These are phyloP conservation scores for Hippocampus kuda DNA, from an alignment of 2,797 vertebrate genomes.

Conservation along the genomic window DNA sequence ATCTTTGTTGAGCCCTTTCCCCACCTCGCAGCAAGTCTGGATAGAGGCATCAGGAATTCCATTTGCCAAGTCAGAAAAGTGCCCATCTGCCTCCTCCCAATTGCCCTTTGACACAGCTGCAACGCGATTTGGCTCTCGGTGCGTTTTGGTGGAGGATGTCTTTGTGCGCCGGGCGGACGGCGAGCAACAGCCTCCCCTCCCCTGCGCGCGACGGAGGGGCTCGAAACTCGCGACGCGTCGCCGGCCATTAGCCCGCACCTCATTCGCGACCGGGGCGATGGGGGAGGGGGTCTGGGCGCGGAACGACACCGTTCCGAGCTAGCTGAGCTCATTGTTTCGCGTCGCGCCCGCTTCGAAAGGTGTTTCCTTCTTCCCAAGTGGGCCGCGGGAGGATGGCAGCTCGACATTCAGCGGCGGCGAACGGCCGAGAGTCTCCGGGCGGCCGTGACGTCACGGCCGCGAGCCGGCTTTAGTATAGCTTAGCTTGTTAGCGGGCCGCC, in stretches of 20 bases:
- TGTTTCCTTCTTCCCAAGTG: slow-evolving; percentile 21
- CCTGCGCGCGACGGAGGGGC: background rate
- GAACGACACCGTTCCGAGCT: too few relatives aligned
- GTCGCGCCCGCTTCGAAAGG: too few relatives aligned
- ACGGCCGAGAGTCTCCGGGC: slow-evolving; percentile 44
- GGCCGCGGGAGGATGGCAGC: slow-evolving; percentile 6
- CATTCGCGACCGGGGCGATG: background rate
- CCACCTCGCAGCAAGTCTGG: too few relatives aligned
- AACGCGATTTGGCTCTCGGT: background rate
- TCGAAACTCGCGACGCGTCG: too few relatives aligned
- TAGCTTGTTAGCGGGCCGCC: slow-evolving; percentile 31
- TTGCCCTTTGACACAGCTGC: too few relatives aligned
- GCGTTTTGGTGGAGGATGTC: background rate
- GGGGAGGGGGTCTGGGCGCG: too few relatives aligned
- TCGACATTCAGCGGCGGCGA: slow-evolving; percentile 48
- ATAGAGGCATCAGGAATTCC: too few relatives aligned
- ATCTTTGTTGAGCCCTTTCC: too few relatives aligned
- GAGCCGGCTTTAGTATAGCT: slow-evolving; percentile 27
- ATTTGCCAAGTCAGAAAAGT: too few relatives aligned
- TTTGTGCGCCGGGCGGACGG: background rate
- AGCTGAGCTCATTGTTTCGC: background rate
- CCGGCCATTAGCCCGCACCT: slow-evolving; percentile 6
- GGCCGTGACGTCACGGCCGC: slow-evolving; percentile 59
- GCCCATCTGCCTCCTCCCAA: too few relatives aligned
- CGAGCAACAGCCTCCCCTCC: background rate